Base-by-base conservation (phyloP, 2,113 vertebrate genomes). In the Macquaria australasica region DNA sequence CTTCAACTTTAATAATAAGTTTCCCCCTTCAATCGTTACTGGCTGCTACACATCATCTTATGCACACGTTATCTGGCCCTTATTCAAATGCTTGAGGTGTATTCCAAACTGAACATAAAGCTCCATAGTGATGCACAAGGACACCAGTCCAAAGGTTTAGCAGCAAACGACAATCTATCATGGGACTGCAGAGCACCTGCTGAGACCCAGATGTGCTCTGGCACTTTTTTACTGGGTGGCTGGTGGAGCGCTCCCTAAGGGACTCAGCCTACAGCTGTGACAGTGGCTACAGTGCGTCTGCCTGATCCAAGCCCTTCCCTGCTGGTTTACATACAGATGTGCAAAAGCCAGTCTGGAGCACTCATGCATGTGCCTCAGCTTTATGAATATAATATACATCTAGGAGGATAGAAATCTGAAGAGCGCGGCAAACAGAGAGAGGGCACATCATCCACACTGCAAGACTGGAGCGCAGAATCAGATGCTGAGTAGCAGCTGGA, bases 151-250 rank as follows among this genome's bases (percentile, higher is more conserved):
- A 90, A 85, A 92, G 92, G 92, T 93, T 93, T 92, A 88, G 91
- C 86, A 83, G 87, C 87, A 90, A 94, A 90, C 68, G 88, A 89
- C 93, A 88, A 93, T 95, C 85, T 89, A 93, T 95, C 94, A 90
- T 89, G 95, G 90, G 93, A 95, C 82, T 90, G 72, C 79, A 73
- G 68, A 93, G 80, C 94, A 94, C 95, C 95, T 96, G 95, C 94
- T 93, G 94, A 89, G 95, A 84, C 92, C 94, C 95, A 95, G 94
- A 95, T 96, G 95, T 95, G 94, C 87, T 89, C 59, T 88, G 89
- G 89, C 88, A 87, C 91, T 91, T 93, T 94, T 93, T 95, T 92
- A 85, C 90, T 91, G 88, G 92, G 91, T 91, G 88, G 85, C 90
- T 94, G 92, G 85, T 85, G 86, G 86, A 93, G 88, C 67, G 25